Percentiles rank a stretch among this genome's conserved stretches.
These are phyloP conservation scores for Pseudomyrmex pallidus DNA, from an alignment of 1,140 invertebrate genomes.

Conservation along the genomic window DNA sequence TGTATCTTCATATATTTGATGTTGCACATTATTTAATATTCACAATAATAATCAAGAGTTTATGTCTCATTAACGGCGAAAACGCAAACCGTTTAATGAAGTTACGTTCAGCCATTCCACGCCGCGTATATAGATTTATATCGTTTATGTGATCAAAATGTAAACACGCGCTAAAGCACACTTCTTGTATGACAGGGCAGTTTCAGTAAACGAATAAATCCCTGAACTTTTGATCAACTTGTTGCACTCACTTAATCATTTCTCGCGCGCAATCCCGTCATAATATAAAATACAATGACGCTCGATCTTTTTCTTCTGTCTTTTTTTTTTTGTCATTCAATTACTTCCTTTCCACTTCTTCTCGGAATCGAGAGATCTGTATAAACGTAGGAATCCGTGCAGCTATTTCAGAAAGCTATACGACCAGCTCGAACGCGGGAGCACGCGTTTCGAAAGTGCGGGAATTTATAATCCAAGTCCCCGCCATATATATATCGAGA, in stretches of 20 bases:
- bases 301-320: background rate
- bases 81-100: slow-evolving; percentile 1
- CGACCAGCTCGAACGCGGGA: slow-evolving; percentile 46
- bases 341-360: no score
- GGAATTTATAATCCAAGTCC: slow-evolving; percentile 79
- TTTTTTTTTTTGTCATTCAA: background rate
- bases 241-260: slow-evolving; percentile 20
- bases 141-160: slow-evolving; percentile 9
- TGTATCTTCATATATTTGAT: slow-evolving; percentile 3
- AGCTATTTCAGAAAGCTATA: slow-evolving; percentile 29
- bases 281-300: background rate
- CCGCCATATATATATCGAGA: slow-evolving; percentile 74
- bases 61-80: background rate
- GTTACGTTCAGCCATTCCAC: background rate
- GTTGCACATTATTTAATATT: background rate
- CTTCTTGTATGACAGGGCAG: background rate
- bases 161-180: background rate
- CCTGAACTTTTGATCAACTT: slow-evolving; percentile 12
- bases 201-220: slow-evolving; percentile 6
- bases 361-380: no score
- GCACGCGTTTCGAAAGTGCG: slow-evolving; percentile 66
- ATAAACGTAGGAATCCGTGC: slow-evolving; percentile 38
- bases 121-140: background rate
- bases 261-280: background rate
- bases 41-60: background rate